phyloP scores from a whole-genome alignment of 2,888 invertebrate species.

The Labia minor region DNA sequence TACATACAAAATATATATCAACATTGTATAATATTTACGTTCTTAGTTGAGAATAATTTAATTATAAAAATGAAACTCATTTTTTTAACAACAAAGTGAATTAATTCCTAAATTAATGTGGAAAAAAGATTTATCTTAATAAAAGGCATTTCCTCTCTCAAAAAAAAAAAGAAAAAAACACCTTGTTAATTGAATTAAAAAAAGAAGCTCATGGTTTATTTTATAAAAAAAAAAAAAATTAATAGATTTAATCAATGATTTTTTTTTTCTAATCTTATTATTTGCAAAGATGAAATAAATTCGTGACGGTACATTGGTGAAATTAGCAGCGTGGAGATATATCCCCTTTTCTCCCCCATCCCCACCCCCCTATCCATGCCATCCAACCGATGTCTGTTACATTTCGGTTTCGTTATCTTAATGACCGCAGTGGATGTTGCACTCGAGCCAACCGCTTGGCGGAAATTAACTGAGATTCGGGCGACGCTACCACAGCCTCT shows the following conservation, averaged over 20 bases:
- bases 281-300: neutral
- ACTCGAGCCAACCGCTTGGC: neutral
- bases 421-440: slow-evolving; percentile 13
- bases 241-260: neutral
- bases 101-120: no score
- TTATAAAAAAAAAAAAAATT: no score
- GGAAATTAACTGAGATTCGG: slow-evolving; percentile 8
- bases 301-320: neutral
- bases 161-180: no score
- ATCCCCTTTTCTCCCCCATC: neutral
- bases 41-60: no score
- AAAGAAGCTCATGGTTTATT: no score
- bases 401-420: slow-evolving; percentile 13
- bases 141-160: no score
- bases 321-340: neutral
- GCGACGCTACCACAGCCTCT: neutral
- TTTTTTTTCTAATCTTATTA: slow-evolving; percentile 1
- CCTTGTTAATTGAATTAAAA: no score
- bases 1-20: no score
- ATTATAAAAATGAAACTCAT: no score
- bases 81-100: no score
- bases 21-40: no score
- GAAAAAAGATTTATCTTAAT: no score
- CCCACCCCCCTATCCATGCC: neutral
- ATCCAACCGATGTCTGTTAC: neutral